Conservation (phyloP, 53 echinoderm and acorn worm species). For the Holothuria leucospilota region DNA sequence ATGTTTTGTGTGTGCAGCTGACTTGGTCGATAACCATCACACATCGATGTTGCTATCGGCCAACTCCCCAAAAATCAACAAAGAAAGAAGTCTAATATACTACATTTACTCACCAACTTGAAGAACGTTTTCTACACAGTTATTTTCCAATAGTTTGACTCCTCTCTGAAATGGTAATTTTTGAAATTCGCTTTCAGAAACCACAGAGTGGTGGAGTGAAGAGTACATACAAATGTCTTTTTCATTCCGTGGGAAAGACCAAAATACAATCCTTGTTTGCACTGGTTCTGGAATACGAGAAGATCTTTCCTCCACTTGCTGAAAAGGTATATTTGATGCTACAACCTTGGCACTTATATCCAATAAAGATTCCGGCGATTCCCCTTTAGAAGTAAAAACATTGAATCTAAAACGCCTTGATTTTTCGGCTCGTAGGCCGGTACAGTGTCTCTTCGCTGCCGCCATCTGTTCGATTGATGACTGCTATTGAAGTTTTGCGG, state of each 20-base stretch:
- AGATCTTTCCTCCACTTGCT: conserved; percentile 99
- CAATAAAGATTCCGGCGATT: conserved; percentile 94
- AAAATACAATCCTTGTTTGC: conserved; percentile 98
- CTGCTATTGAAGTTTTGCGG: conserved; percentile 88
- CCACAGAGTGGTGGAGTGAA: conserved; percentile 95
- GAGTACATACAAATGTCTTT: conserved; percentile 99
- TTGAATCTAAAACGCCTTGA: conserved; percentile 29
- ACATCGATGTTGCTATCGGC: conserved; percentile 3
- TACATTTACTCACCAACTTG: conserved; percentile 94
- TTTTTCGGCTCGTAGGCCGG: conserved; percentile 76
- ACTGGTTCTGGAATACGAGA: conserved; percentile 99
- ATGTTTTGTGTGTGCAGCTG: conserved; percentile 40
- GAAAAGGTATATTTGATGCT: conserved; percentile 99
- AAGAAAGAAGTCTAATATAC: conserved; percentile 23
- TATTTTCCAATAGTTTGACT: conserved; percentile 92
- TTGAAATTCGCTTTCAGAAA: conserved; percentile 99
- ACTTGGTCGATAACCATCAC: conserved; percentile 43
- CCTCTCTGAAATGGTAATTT: conserved; percentile 99
- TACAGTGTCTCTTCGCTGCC: conserved; percentile 97
- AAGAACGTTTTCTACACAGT: conserved; percentile 97
- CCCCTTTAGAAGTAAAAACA: conserved; percentile 27
- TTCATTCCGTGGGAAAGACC: conserved; percentile 99
- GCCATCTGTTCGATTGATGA: conserved; percentile 82
- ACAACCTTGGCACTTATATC: conserved; percentile 99
- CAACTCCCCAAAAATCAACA: conserved; percentile 57